Evolutionary conservation across 2,797 vertebrate genomes (phyloP), one percentile per base, ranked within the genome.

Genomic region (Cuculus canorus): DNA sequence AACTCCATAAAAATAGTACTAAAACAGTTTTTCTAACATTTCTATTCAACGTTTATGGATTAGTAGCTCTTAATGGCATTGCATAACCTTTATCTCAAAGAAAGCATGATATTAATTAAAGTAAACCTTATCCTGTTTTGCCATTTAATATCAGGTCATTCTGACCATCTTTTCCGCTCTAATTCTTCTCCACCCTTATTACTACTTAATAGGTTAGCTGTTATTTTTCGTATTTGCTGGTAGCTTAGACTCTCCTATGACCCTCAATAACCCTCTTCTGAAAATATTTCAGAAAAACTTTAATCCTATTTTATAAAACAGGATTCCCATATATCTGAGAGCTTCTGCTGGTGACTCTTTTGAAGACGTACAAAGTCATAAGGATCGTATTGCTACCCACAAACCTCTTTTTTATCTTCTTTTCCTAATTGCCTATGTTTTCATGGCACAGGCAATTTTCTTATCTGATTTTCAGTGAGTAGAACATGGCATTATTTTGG

Each of bases 31-130:
- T 68, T 30, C 82, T 81, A 71, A 66, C 9, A 75, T 48, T 94
- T 86, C 37, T 86, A 39, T 72, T 70, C 57, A 88, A 33, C 54
- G 75, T 10, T 86, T 92, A 92, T 39, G 60, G 72, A 68, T 92
- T 79, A 92, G 57, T 53, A 86, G 56, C 68, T 91, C 76, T 65
- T 92, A 95, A 78, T 81, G 80, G n/a, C 17, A 64, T 52, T 70
- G 50, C 11, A 52, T 73, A 95, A 96, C 86, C 70, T 96, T 94
- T 72, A 59, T 54, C 52, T 90, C 93, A 81, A 93, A 90, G 78
- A 73, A 92, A 94, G 76, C 37, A 73, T 81, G 87, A 60, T 88
- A 81, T 95, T 93, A 91, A 93, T 95, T 86, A 92, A 96, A 78
- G 33, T 32, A 88, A 95, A 83, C 19, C 41, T 92, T 96, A 75